Conservation (phyloP, 2,888 invertebrate genomes). For the Tinea semifulvella region DNA sequence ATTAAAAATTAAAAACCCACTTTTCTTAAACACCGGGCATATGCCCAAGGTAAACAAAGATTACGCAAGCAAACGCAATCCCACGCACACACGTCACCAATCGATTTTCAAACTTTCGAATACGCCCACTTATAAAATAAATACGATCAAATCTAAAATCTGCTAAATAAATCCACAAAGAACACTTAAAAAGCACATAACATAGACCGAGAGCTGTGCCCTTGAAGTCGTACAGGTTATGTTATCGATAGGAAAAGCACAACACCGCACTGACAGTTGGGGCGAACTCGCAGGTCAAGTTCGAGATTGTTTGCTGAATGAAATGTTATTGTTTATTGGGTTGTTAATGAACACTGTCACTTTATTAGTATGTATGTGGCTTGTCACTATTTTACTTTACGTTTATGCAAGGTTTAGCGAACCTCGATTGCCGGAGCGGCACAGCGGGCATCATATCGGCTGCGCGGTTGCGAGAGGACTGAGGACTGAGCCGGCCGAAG, state of each 20-base stretch:
- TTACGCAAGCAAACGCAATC: conserved; percentile 65
- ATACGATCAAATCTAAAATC: conserved; percentile 3
- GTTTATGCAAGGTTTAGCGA: conserved; percentile 38
- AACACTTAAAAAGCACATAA: conserved; percentile 41
- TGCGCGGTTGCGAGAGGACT: conserved; percentile 46
- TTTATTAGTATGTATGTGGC: conserved; percentile 24
- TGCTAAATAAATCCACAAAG: conserved; percentile 26
- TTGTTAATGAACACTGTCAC: conserved; percentile 24
- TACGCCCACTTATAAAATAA: conserved; percentile 50
- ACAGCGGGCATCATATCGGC: conserved; percentile 28
- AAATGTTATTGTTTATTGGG: conserved; percentile 20
- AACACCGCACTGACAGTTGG: conserved; percentile 61
- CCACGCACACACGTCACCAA: conserved; percentile 64
- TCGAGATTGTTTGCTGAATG: conserved; percentile 30
- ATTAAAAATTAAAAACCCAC: neutral
- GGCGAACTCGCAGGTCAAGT: conserved; percentile 59
- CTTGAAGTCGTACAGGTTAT: conserved; percentile 63
- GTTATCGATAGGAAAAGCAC: conserved; percentile 60
- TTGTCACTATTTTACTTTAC: conserved; percentile 32
- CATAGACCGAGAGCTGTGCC: conserved; percentile 40
- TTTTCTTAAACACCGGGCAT: conserved; percentile 42
- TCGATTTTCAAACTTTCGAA: conserved; percentile 66
- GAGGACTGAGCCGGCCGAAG: conserved; percentile 50
- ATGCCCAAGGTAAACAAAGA: conserved; percentile 65
- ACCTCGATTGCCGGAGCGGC: conserved; percentile 27